Evolutionary conservation across 2,113 vertebrate species (phyloP).

Genomic region (Neodontobutis hainanensis): DNA sequence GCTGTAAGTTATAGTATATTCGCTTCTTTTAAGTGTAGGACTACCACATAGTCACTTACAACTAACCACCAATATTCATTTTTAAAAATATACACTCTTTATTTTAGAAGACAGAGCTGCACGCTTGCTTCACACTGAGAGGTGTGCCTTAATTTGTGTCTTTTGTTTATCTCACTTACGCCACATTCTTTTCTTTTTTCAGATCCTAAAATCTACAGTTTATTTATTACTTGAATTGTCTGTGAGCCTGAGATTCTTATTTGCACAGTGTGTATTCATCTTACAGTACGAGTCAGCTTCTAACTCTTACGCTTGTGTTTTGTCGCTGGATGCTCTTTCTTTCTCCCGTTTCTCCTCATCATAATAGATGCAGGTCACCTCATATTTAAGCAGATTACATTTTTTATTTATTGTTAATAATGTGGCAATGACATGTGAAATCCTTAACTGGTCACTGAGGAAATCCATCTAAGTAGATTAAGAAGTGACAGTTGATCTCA

Average conservation of each 20-base stretch:
- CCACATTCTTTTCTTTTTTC: background rate
- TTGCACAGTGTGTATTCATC: background rate
- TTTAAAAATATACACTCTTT: too few species aligned
- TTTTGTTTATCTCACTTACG: background rate
- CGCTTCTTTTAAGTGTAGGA: slow-evolving; percentile 43
- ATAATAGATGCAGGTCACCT: too few species aligned
- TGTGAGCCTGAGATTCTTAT: too few species aligned
- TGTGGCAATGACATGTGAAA: too few species aligned
- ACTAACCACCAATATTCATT: background rate
- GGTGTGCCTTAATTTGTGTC: slow-evolving; percentile 57
- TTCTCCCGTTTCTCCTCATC: too few species aligned
- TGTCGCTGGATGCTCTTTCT: background rate
- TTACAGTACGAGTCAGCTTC: too few species aligned
- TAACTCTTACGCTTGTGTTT: background rate
- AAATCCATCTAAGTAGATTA: too few species aligned
- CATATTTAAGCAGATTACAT: too few species aligned
- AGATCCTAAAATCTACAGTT: background rate
- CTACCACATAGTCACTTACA: slow-evolving; percentile 68
- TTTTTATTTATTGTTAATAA: too few species aligned
- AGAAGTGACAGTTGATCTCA: too few species aligned
- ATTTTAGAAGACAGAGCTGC: too few species aligned
- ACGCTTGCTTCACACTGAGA: background rate
- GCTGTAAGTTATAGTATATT: slow-evolving; percentile 5
- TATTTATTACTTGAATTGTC: background rate
- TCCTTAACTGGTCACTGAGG: too few species aligned